Percentiles rank a stretch among this genome's conserved stretches.
Evolutionary conservation across 2,888 invertebrate species (phyloP).

Genomic region (Charanyca ferruginea): DNA sequence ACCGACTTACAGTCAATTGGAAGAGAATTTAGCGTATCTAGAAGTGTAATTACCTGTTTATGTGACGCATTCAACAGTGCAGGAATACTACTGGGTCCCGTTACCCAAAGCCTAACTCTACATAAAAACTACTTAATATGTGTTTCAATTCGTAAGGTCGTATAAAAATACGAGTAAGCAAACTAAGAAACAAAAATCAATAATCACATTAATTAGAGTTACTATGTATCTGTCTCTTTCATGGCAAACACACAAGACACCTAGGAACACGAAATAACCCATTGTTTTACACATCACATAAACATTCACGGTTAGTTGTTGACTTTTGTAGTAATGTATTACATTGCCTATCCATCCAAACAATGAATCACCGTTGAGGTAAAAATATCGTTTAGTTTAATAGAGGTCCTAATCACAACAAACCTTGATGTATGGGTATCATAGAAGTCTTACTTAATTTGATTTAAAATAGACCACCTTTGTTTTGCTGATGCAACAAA

Average conservation of each 20-base stretch:
- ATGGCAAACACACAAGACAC: constrained; percentile 41
- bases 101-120: neutral
- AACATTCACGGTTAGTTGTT: constrained; percentile 67
- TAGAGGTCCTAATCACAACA: constrained; percentile 49
- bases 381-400: constrained; percentile 47
- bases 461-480: constrained; percentile 12
- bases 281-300: constrained; percentile 66
- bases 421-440: constrained; percentile 44
- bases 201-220: constrained; percentile 6
- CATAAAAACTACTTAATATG: neutral
- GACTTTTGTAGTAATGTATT: constrained; percentile 74
- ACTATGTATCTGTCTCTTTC: constrained; percentile 9
- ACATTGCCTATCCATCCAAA: constrained; percentile 68
- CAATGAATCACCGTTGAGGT: constrained; percentile 69
- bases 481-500: constrained; percentile 5
- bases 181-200: constrained; percentile 1
- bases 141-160: neutral
- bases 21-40: constrained; percentile 79
- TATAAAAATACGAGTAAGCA: constrained; percentile 1
- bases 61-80: neutral
- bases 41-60: neutral
- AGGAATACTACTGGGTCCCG: neutral
- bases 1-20: constrained; percentile 85
- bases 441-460: constrained; percentile 31
- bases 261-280: constrained; percentile 52